Percentiles rank a stretch among this genome's conserved stretches.
Evolutionary conservation across 92 coral and sea anemone genomes (phyloP).

Genomic region (Epizoanthus stellaris): DNA sequence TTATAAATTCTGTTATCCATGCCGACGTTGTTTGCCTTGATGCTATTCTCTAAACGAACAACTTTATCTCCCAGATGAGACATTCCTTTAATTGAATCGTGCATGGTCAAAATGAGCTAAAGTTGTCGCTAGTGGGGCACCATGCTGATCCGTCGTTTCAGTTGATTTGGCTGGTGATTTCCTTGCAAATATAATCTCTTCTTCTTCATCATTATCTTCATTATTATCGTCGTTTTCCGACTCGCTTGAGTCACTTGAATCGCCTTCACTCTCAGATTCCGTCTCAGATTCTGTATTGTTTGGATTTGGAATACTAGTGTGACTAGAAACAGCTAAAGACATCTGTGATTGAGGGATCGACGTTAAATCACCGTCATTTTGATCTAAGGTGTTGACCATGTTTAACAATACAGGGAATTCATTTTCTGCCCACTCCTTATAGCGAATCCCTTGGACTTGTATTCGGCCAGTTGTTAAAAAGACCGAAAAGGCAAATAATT

Average conservation of each 20-base stretch:
- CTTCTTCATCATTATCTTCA: too few relatives aligned
- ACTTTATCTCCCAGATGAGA: constrained; percentile 8
- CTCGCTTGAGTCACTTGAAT: too few relatives aligned
- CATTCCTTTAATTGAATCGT: constrained; percentile 7
- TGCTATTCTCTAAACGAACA: constrained; percentile 29
- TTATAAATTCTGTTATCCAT: constrained; percentile 26
- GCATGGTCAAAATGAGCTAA: constrained; percentile 22
- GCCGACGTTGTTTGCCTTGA: constrained; percentile 14
- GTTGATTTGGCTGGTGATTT: too few relatives aligned
- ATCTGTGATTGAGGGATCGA: too few relatives aligned
- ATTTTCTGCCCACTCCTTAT: neutral
- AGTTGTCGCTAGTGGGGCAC: neutral
- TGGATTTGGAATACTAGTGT: too few relatives aligned
- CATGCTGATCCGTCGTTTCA: too few relatives aligned
- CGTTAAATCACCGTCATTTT: neutral
- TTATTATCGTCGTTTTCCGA: too few relatives aligned
- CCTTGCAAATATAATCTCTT: too few relatives aligned
- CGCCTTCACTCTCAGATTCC: too few relatives aligned
- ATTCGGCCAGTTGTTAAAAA: neutral
- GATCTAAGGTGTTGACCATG: neutral
- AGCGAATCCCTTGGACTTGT: neutral
- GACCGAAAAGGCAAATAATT: constrained; percentile 8
- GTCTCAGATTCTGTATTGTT: too few relatives aligned
- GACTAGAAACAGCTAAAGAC: too few relatives aligned
- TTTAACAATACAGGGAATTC: neutral